These are phyloP conservation scores for Neuroterus valhalla DNA, from an alignment of 1,140 invertebrate genomes.

Conservation along the genomic window DNA sequence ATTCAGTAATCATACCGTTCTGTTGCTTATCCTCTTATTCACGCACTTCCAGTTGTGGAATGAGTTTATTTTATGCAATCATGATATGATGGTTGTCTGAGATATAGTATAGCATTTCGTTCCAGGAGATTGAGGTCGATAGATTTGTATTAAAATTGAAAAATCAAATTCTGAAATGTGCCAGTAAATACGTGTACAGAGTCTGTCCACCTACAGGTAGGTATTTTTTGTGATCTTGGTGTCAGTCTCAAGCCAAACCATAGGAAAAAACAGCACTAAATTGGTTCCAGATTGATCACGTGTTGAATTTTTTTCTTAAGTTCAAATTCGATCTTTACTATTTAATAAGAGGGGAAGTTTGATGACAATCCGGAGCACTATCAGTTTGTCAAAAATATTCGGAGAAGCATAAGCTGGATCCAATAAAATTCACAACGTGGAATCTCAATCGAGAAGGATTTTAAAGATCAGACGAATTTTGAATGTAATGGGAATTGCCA, in stretches of 20 bases:
- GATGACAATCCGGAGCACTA: too few relatives aligned
- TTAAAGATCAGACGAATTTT: background rate
- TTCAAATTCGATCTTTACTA: too few relatives aligned
- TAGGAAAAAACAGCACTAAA: too few relatives aligned
- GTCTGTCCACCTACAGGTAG: background rate
- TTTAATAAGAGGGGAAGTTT: too few relatives aligned
- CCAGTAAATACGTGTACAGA: background rate
- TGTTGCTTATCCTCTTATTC: conserved; percentile 26
- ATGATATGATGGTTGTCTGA: conserved; percentile 10
- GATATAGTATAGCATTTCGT: conserved; percentile 8
- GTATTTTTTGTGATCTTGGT: background rate
- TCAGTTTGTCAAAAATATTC: background rate
- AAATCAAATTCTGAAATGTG: conserved; percentile 10
- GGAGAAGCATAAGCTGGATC: background rate
- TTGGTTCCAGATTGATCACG: too few relatives aligned
- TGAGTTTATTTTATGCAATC: conserved; percentile 26
- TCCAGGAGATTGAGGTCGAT: conserved; percentile 18
- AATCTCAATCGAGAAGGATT: conserved; percentile 8
- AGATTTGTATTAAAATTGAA: conserved; percentile 21
- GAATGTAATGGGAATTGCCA: background rate
- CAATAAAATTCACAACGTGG: background rate
- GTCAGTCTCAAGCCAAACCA: too few relatives aligned
- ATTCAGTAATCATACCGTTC: conserved; percentile 22
- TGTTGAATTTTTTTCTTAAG: too few relatives aligned
- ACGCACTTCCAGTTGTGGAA: conserved; percentile 13